A percentile compares a stretch with the other conserved stretches of the same genome.
phyloP scores from a whole-genome alignment of 1,140 invertebrate species.

The Rhopalosiphum padi region DNA sequence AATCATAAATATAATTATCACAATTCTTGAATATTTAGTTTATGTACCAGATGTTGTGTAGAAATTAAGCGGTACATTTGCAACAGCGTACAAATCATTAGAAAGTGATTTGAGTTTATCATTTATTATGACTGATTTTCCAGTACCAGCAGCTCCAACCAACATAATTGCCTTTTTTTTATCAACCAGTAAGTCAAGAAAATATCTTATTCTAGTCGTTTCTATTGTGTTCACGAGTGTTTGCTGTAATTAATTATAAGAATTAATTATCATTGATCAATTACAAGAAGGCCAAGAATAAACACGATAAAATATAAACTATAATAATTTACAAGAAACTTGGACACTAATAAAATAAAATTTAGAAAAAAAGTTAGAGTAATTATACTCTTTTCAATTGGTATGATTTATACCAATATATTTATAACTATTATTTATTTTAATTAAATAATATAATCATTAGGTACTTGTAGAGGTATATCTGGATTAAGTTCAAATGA shows the following conservation, averaged over 20 bases:
- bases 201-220: constrained; percentile 87
- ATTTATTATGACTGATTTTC: constrained; percentile 86
- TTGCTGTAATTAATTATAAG: constrained; percentile 66
- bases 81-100: constrained; percentile 77
- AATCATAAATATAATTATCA: not conserved
- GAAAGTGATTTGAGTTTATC: constrained; percentile 80
- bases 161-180: constrained; percentile 87
- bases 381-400: too few relatives aligned
- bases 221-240: constrained; percentile 87
- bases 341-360: too few relatives aligned
- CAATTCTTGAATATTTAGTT: not conserved
- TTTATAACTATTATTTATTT: not conserved
- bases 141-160: constrained; percentile 85
- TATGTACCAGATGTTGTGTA: constrained; percentile 86
- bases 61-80: constrained; percentile 93
- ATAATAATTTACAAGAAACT: too few relatives aligned
- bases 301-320: too few relatives aligned
- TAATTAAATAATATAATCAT: not conserved
- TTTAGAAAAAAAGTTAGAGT: too few relatives aligned
- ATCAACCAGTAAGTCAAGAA: constrained; percentile 85
- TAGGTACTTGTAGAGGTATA: constrained; percentile 84
- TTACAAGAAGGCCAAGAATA: too few relatives aligned
- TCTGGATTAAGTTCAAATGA: constrained; percentile 85
- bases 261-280: not conserved
- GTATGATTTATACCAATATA: not conserved